Base-by-base conservation (phyloP, 2,888 invertebrate species). In the Sminthurinus aureus region DNA sequence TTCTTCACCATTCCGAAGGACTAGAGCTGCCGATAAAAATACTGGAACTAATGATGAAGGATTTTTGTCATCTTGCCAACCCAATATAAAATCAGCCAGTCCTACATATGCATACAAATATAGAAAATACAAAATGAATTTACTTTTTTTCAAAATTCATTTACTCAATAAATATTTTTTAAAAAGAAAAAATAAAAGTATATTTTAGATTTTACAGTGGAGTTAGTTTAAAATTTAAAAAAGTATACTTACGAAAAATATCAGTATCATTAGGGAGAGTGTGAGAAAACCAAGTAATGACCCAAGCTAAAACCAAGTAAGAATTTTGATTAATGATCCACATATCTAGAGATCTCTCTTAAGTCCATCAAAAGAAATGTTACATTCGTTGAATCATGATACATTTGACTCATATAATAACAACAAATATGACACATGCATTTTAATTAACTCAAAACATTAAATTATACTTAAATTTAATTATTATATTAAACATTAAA, bases 281-380 rank as follows among this genome's bases (percentile, higher is more conserved):
- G 58, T 88, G 88, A n/a, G 87, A 86, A 78, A 87, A 88, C 88
- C 88, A 88, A 13, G 88, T 88, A 3, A 88, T 85, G 20, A 88
- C 87, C 88, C 88, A 88, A 9, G 88, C 86, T n/a, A 0, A 88
- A 77, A 20, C 11, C 15, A 66, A n/a, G n/a, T n/a, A n/a, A n/a
- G n/a, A n/a, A n/a, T n/a, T n/a, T n/a, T n/a, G n/a, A n/a, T n/a
- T n/a, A n/a, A n/a, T n/a, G n/a, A n/a, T n/a, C n/a, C n/a, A n/a
- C n/a, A n/a, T n/a, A n/a, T n/a, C n/a, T n/a, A n/a, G n/a, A n/a
- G n/a, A n/a, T n/a, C n/a, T n/a, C n/a, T n/a, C n/a, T n/a, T n/a
- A n/a, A n/a, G n/a, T n/a, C n/a, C n/a, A n/a, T n/a, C n/a, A n/a
- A n/a, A n/a, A n/a, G n/a, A n/a, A n/a, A n/a, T n/a, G n/a, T n/a